Base-by-base conservation (phyloP, 2,888 invertebrate genomes). In the Syrista parreyssii region DNA sequence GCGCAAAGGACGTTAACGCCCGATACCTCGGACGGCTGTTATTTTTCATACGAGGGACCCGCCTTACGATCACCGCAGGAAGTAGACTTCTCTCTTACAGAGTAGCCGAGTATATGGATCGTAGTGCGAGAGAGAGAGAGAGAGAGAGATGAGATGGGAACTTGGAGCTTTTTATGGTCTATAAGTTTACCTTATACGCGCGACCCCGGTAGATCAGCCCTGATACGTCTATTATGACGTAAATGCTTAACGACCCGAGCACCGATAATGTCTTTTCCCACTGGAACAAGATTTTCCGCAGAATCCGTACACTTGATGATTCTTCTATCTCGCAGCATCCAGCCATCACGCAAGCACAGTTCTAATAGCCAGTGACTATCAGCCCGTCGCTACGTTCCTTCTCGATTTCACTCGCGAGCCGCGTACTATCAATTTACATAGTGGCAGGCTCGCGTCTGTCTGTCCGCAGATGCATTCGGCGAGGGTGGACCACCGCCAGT, bases 141-240 rank as follows among this genome's bases (percentile, higher is more conserved):
- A 75, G 40, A 74, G 68, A 73, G 40, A 68, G 73, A 23, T 6
- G 34, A 75, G 68, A 69, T 33, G 33, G 23, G 35, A 74, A 31
- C 87, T 88, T 87, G 86, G 87, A 88, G 85, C 86, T 88, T 88
- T 91, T 91, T 90, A 90, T 88, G 89, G 89, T 84, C 89, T 84
- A 86, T 86, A 87, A 87, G 88, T 89, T 55, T 87, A 86, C 86
- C 85, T 87, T 89, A 89, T 88, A 86, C 86, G 87, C 85, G 78
- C 84, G 82, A 80, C 82, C 85, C 84, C 86, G 55, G 89, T 88
- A 90, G 89, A 89, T 90, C 88, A 90, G 89, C 89, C 86, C 83
- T 89, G 89, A 91, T 90, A 89, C 90, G 88, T 91, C 89, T 89
- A 89, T 90, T 89, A 89, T 86, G 87, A 86, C 88, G 84, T 87